These are phyloP conservation scores for Colostygia pectinataria DNA, from an alignment of 2,888 invertebrate species.

Conservation along the genomic window DNA sequence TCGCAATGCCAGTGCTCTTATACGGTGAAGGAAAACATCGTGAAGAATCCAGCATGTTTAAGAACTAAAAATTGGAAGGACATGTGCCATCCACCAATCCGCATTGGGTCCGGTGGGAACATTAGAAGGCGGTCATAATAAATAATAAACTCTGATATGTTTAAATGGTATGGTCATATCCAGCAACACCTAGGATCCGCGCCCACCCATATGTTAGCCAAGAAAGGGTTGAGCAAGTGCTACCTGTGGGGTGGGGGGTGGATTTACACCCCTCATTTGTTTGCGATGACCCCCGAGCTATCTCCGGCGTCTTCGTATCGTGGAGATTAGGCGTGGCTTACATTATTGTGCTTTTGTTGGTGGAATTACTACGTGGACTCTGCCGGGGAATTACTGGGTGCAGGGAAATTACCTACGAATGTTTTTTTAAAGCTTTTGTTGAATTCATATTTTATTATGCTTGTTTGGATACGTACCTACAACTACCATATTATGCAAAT, in stretches of 20 bases:
- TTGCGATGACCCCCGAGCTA: conserved; percentile 85
- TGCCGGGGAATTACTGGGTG: conserved; percentile 22
- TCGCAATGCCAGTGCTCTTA: no score
- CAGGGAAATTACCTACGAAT: conserved; percentile 30
- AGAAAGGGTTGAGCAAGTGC: conserved; percentile 79
- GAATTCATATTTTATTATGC: conserved; percentile 9
- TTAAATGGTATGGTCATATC: conserved; percentile 35
- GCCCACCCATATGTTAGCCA: conserved; percentile 73
- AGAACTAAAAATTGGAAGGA: no score
- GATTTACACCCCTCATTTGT: conserved; percentile 87
- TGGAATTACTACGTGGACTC: conserved; percentile 22
- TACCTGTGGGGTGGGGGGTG: conserved; percentile 64
- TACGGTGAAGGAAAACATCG: no score
- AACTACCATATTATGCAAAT: no score
- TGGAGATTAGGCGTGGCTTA: conserved; percentile 54
- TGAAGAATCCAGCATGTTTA: no score
- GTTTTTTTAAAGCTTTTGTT: conserved; percentile 26
- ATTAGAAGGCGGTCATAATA: no score
- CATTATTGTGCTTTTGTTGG: conserved; percentile 48
- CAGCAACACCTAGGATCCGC: conserved; percentile 29
- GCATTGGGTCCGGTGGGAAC: no score
- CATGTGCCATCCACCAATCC: no score
- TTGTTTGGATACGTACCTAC: not conserved
- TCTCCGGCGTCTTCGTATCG: conserved; percentile 70
- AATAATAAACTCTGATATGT: no score